These are phyloP conservation scores for Leucophenga montana DNA, from an alignment of 2,888 invertebrate genomes.

Conservation along the genomic window DNA sequence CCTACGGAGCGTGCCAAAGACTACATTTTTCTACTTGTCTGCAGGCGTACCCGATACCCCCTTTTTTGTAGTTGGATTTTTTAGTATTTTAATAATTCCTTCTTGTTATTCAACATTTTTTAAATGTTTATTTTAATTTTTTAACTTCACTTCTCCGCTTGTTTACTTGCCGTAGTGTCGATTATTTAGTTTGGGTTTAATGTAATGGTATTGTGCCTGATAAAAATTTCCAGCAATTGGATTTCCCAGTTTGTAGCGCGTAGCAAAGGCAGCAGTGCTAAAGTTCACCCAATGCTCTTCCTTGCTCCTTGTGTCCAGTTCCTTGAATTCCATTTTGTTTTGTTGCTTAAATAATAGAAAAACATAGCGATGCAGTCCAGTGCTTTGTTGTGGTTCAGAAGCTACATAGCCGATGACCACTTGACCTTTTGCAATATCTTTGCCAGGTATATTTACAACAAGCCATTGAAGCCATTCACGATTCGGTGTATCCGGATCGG, in stretches of 20 bases:
- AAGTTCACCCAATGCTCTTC: constrained; percentile 76
- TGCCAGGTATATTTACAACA: constrained; percentile 89
- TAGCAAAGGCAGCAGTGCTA: constrained; percentile 82
- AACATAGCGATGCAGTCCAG: constrained; percentile 86
- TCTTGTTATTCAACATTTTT: too few species aligned
- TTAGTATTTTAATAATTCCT: too few species aligned
- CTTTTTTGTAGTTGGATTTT: too few species aligned
- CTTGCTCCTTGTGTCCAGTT: constrained; percentile 71
- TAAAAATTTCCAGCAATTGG: constrained; percentile 70
- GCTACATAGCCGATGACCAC: constrained; percentile 86
- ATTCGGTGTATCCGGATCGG: constrained; percentile 94
- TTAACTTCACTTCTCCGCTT: too few species aligned
- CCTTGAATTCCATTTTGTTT: constrained; percentile 76
- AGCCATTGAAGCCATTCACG: constrained; percentile 96
- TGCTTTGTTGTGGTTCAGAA: constrained; percentile 86
- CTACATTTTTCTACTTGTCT: too few species aligned
- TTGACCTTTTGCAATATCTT: constrained; percentile 81
- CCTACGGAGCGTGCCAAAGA: too few species aligned
- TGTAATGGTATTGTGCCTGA: constrained; percentile 70
- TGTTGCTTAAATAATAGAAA: constrained; percentile 85
- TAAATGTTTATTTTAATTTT: too few species aligned
- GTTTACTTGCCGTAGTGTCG: too few species aligned
- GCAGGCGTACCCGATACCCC: too few species aligned
- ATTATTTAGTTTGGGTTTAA: too few species aligned
- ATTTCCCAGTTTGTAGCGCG: constrained; percentile 84